Conservation (phyloP, 2,888 invertebrate species). For the Andrena bicolor region DNA sequence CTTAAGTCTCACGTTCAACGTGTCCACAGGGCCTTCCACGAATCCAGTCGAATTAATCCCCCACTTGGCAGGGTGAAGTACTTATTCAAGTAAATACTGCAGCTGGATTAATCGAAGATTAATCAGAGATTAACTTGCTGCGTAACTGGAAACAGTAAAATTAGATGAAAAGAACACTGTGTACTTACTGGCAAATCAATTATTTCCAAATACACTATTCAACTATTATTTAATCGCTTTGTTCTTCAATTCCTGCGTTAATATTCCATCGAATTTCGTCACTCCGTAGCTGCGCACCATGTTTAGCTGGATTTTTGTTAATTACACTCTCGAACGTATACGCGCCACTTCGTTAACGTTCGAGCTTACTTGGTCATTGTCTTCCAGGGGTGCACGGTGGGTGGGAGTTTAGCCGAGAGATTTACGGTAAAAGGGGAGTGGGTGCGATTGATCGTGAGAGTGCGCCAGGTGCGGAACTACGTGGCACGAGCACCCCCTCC, state of each 20-base stretch:
- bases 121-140: no score
- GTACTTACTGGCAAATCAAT: no score
- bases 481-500: constrained; percentile 35
- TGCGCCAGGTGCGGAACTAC: constrained; percentile 68
- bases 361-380: constrained; percentile 62
- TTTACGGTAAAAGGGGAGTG: constrained; percentile 63
- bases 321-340: constrained; percentile 11
- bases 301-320: constrained; percentile 14
- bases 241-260: not conserved
- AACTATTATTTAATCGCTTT: no score
- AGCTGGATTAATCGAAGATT: no score
- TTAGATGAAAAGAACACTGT: no score
- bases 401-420: constrained; percentile 59
- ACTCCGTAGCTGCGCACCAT: not conserved
- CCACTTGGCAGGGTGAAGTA: not conserved
- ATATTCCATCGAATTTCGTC: not conserved
- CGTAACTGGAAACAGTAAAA: no score
- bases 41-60: not conserved
- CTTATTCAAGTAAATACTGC: not conserved
- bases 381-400: constrained; percentile 48
- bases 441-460: constrained; percentile 69
- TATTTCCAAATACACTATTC: no score
- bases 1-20: not conserved
- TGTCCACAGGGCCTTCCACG: not conserved
- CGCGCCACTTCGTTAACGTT: constrained; percentile 30